A percentile compares a stretch with the other conserved stretches of the same genome.
Conservation (phyloP, 1,140 invertebrate genomes). For the Aporrectodea caliginosa region DNA sequence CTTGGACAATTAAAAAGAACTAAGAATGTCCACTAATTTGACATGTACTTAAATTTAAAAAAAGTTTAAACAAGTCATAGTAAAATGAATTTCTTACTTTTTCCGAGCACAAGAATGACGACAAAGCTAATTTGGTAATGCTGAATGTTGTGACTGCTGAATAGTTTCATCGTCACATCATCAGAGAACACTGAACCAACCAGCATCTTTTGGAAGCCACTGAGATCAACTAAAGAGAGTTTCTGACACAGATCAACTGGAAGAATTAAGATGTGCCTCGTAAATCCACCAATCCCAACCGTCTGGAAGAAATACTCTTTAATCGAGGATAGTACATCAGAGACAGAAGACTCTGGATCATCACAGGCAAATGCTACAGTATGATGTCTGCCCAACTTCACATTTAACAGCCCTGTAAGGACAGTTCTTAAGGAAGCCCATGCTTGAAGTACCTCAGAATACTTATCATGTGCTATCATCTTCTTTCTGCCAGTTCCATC, state of each 20-base stretch:
- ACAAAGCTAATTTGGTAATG: background rate
- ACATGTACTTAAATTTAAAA: no score
- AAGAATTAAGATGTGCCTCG: background rate
- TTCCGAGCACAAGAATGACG: background rate
- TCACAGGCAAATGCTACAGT: background rate
- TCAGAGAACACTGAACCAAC: background rate
- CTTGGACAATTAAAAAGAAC: no score
- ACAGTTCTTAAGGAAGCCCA: background rate
- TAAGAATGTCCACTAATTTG: no score
- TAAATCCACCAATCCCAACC: background rate
- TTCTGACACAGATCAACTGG: background rate
- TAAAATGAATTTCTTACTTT: no score
- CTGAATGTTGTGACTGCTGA: background rate
- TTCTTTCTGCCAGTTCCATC: background rate
- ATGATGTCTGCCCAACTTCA: background rate
- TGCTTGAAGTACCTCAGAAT: background rate
- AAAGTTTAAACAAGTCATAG: no score
- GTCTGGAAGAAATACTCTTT: background rate
- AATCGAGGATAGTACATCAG: background rate
- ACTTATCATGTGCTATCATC: background rate
- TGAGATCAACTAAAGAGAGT: background rate
- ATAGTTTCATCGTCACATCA: background rate
- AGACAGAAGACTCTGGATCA: background rate
- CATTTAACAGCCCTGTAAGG: background rate
- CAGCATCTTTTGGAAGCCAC: background rate